Conservation (phyloP, 2,888 invertebrate species). For the Dilophus febrilis region DNA sequence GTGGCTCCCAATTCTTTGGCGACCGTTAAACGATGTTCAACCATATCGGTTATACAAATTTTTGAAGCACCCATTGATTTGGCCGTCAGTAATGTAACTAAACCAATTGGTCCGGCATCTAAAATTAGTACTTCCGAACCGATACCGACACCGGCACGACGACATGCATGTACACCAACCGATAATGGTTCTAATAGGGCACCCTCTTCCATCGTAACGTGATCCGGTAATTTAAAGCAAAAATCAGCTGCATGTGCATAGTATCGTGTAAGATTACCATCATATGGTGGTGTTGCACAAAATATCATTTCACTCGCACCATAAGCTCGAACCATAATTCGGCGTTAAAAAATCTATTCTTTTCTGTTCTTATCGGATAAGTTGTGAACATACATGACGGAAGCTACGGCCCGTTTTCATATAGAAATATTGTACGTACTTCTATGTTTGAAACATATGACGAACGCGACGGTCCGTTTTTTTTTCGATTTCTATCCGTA, state of each 20-base stretch:
- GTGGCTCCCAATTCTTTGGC: slow-evolving; percentile 70
- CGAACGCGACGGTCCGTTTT: too few species aligned
- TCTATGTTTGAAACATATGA: too few species aligned
- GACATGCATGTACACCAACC: slow-evolving; percentile 87
- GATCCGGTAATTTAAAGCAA: slow-evolving; percentile 74
- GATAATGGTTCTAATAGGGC: slow-evolving; percentile 85
- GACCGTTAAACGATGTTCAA: slow-evolving; percentile 42
- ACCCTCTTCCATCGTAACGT: slow-evolving; percentile 83
- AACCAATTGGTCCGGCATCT: slow-evolving; percentile 80
- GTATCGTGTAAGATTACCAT: slow-evolving; percentile 76
- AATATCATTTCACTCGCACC: slow-evolving; percentile 76
- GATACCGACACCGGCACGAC: slow-evolving; percentile 57
- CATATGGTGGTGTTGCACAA: slow-evolving; percentile 87
- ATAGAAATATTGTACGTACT: too few species aligned
- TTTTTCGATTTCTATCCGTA: too few species aligned
- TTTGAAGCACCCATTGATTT: slow-evolving; percentile 71
- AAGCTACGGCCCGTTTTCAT: too few species aligned
- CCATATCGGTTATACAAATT: slow-evolving; percentile 49
- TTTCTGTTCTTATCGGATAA: too few species aligned
- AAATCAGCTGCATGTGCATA: slow-evolving; percentile 84
- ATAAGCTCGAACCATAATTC: too few species aligned
- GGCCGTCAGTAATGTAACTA: slow-evolving; percentile 62
- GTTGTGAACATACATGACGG: too few species aligned
- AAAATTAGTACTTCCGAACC: slow-evolving; percentile 57
- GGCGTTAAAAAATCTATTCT: too few species aligned